These are phyloP conservation scores for Epizoanthus ramosus DNA, from an alignment of 92 coral and sea anemone species.

Conservation along the genomic window DNA sequence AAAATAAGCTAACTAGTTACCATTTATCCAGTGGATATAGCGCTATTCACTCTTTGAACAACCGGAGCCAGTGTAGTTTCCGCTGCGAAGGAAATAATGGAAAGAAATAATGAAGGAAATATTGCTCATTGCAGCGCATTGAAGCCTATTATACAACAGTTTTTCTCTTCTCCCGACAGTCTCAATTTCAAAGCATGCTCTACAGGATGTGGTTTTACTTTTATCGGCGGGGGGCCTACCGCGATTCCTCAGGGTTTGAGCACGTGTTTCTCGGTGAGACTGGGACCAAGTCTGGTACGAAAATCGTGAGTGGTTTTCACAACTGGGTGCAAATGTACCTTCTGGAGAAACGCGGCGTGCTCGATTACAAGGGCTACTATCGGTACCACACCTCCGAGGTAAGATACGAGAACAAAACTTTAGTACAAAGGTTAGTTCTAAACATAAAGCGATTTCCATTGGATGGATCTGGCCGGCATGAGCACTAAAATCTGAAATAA, in stretches of 20 bases:
- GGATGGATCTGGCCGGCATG: too few species aligned
- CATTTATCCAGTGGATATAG: too few species aligned
- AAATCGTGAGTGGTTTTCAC: slow-evolving; percentile 44
- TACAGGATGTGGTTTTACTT: slow-evolving; percentile 65
- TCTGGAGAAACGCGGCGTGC: slow-evolving; percentile 36
- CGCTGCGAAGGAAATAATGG: too few species aligned
- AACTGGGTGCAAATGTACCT: slow-evolving; percentile 55
- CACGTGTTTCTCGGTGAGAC: slow-evolving; percentile 69
- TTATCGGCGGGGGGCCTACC: slow-evolving; percentile 49
- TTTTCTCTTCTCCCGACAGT: slow-evolving; percentile 28
- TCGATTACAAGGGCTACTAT: slow-evolving; percentile 45
- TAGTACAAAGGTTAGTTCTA: too few species aligned
- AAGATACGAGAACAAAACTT: neutral
- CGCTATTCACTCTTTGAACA: too few species aligned
- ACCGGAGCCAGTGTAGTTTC: too few species aligned
- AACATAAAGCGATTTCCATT: too few species aligned
- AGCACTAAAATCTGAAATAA: too few species aligned
- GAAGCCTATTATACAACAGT: too few species aligned
- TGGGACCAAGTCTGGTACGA: neutral
- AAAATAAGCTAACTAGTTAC: too few species aligned
- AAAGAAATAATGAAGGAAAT: too few species aligned
- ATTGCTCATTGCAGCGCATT: too few species aligned
- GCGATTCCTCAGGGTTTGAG: slow-evolving; percentile 72
- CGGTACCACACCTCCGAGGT: slow-evolving; percentile 25
- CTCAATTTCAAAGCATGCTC: slow-evolving; percentile 44